Evolutionary conservation across 2,888 invertebrate species (phyloP).

Genomic region (Thera obeliscata): DNA sequence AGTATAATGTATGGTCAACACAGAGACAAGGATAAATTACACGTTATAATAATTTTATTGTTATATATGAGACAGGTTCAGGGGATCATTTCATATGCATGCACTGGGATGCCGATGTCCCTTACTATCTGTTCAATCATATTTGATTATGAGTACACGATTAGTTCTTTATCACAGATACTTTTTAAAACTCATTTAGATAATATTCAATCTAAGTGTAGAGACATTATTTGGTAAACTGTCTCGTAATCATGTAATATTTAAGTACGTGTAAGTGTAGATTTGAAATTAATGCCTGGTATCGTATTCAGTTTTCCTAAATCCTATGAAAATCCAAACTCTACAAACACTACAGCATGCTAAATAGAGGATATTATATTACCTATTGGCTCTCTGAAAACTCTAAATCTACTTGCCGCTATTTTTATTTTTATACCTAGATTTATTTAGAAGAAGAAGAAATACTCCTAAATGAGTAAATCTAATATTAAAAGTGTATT

Average conservation of each 20-base stretch:
- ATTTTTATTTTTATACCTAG: slow-evolving; percentile 51
- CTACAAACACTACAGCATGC: slow-evolving; percentile 67
- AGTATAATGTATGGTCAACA: slow-evolving; percentile 48
- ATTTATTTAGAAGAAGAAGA: slow-evolving; percentile 55
- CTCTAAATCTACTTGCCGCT: slow-evolving; percentile 54
- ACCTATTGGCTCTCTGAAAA: slow-evolving; percentile 51
- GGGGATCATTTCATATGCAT: slow-evolving; percentile 56
- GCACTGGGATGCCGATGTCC: slow-evolving; percentile 49
- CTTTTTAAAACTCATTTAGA: background rate
- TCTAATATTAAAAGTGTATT: slow-evolving; percentile 57
- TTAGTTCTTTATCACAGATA: background rate
- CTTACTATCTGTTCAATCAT: slow-evolving; percentile 31
- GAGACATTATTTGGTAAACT: background rate
- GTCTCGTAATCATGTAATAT: background rate
- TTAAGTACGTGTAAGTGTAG: background rate
- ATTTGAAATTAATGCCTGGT: slow-evolving; percentile 25
- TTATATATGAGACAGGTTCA: slow-evolving; percentile 47
- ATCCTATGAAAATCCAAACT: slow-evolving; percentile 68
- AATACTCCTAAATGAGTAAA: slow-evolving; percentile 50
- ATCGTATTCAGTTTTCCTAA: slow-evolving; percentile 67
- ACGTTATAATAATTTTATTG: slow-evolving; percentile 61
- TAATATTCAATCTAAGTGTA: no score
- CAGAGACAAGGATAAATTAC: slow-evolving; percentile 58
- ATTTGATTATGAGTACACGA: no score
- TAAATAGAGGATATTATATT: slow-evolving; percentile 59